Evolutionary conservation across 2,113 vertebrate species (phyloP).

Genomic region (Globicephala melas): DNA sequence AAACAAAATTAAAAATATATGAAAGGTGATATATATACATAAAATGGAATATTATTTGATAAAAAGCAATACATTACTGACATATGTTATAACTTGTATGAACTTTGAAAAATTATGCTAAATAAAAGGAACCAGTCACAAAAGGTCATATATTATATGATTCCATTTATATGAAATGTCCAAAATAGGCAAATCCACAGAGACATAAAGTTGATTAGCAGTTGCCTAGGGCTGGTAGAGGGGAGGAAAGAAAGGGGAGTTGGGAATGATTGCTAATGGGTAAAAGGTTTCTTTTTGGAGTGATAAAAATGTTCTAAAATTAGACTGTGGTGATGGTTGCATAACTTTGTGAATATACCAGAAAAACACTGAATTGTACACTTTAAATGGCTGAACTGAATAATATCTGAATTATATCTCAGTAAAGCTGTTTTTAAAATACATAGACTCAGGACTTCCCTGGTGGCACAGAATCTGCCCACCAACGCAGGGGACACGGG

Average conservation of each 20-base stretch:
- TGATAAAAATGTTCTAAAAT: constrained; percentile 25
- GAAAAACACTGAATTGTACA: not conserved
- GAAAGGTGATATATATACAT: not conserved
- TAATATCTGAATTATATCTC: not conserved
- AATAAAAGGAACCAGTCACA: not conserved
- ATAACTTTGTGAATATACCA: not conserved
- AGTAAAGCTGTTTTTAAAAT: not conserved
- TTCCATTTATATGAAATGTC: not conserved
- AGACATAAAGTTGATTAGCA: not conserved
- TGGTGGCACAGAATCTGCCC: too few relatives aligned
- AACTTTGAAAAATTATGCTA: not conserved
- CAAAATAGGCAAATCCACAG: not conserved
- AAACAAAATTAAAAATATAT: not conserved
- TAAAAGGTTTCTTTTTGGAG: not conserved
- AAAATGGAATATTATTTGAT: not conserved
- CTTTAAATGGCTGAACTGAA: not conserved
- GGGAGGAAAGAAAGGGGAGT: not conserved
- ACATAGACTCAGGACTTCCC: not conserved
- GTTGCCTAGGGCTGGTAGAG: not conserved
- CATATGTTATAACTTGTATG: not conserved
- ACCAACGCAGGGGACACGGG: too few relatives aligned
- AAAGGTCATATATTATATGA: not conserved
- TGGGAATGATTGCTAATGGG: not conserved
- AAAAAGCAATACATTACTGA: not conserved
- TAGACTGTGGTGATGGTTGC: not conserved